phyloP scores from a whole-genome alignment of 1,140 invertebrate species.

The Cherax destructor region DNA sequence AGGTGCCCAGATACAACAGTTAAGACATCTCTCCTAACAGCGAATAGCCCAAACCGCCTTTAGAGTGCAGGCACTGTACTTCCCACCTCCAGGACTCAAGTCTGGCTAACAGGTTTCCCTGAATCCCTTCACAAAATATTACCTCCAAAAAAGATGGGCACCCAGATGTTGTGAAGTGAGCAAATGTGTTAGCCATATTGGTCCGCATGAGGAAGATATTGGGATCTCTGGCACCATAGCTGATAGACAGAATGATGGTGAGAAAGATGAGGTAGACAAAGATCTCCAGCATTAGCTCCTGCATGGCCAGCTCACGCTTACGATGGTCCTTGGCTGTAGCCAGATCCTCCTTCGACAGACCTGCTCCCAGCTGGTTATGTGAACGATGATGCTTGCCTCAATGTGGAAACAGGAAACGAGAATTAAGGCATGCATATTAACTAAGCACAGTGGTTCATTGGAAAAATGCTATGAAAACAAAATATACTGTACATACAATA shows the following conservation, averaged over 20 bases:
- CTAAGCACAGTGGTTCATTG: no score
- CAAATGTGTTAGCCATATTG: constrained; percentile 76
- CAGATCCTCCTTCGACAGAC: constrained; percentile 76
- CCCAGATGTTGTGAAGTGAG: constrained; percentile 67
- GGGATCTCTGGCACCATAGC: constrained; percentile 76
- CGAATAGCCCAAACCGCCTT: no score
- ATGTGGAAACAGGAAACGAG: background rate
- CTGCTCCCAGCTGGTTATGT: constrained; percentile 70
- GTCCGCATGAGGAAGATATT: constrained; percentile 75
- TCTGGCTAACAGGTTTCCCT: no score
- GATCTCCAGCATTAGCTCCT: constrained; percentile 76
- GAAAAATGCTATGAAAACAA: no score
- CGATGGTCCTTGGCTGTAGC: constrained; percentile 74
- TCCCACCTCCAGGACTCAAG: no score
- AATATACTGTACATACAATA: no score
- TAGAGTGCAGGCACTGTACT: no score
- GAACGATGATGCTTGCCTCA: background rate
- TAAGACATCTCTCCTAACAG: no score
- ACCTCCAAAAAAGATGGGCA: constrained; percentile 41
- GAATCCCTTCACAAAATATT: no score
- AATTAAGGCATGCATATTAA: no score
- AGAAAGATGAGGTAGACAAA: constrained; percentile 77
- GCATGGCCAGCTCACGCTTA: constrained; percentile 76
- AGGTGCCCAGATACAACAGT: no score
- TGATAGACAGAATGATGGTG: constrained; percentile 77